Evolutionary conservation across 2,888 invertebrate species (phyloP), one percentile per base, ranked within the genome.

Genomic region (Habrosyne pyritoides): DNA sequence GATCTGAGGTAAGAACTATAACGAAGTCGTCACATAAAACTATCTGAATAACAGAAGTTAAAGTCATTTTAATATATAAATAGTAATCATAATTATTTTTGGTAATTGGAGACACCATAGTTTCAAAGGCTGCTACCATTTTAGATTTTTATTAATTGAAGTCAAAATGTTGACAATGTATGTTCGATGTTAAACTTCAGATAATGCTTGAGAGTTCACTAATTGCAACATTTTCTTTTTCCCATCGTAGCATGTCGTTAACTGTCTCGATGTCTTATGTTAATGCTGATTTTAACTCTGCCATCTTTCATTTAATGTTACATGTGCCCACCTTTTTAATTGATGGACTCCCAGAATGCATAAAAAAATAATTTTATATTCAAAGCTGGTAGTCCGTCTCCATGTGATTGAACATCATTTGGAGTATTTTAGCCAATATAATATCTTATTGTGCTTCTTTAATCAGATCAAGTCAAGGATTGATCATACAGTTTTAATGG

Each of bases 1-100:
- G 93, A 67, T 91, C 94, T 1, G 94, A 93, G 86, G 93, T 93
- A 74, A 81, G 75, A 53, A 46, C n/a, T 26, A 30, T 12, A 8
- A 33, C 10, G 12, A 10, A 30, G n/a, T 33, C 12, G 12, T n/a
- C n/a, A 12, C 6, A n/a, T 7, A 33, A 33, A n/a, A n/a, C n/a
- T n/a, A n/a, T 33, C n/a, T 2, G 3, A 2, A 12, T 30, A 12
- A 12, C 3, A 12, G 30, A 12, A 12, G 5, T 12, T 30, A 30
- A 12, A 3, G 12, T 30, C 10, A 30, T 12, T 30, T 12, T 3
- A 30, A 30, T 33, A 33, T 12, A 7, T 36, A 36, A 14, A 24
- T 33, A 24, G 3, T 21, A 21, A 22, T 10, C 21, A 50, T 24
- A 24, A 26, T 22, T 28, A 12, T 50, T n/a, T 50, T 5, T 28